phyloP scores from a whole-genome alignment of 2,797 vertebrate genomes.

The Malacoraja senta region DNA sequence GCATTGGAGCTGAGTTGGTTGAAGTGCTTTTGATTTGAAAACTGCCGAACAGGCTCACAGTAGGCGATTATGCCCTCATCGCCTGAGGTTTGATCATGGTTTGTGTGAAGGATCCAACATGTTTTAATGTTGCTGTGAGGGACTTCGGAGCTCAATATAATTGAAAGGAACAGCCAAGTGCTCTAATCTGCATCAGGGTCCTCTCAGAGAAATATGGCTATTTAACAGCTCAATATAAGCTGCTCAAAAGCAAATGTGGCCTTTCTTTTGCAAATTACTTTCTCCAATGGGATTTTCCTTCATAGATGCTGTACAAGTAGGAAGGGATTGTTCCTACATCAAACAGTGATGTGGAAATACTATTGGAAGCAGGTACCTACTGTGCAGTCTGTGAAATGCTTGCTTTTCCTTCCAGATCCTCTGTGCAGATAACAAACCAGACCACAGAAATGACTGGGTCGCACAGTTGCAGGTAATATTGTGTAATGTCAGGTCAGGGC shows the following conservation, averaged over 20 bases:
- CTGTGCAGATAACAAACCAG: no score
- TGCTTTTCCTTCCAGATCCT: no score
- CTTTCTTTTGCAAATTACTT: neutral
- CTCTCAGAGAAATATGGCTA: neutral
- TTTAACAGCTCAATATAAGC: neutral
- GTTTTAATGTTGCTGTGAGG: neutral
- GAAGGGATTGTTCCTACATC: neutral
- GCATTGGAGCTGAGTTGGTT: neutral
- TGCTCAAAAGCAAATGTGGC: neutral
- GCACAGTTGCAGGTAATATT: no score
- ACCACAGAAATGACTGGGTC: no score
- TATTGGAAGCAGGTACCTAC: no score
- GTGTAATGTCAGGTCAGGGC: no score
- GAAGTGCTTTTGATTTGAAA: neutral
- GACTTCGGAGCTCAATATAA: neutral
- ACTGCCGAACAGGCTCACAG: neutral
- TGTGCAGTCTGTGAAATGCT: no score
- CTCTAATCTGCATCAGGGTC: neutral
- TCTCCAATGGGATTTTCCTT: neutral
- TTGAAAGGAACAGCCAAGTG: neutral
- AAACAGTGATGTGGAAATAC: neutral
- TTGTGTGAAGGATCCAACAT: neutral
- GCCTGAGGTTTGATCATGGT: neutral
- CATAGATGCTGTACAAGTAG: neutral
- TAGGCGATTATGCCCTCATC: neutral